Base-by-base conservation (phyloP, 2,797 vertebrate species). In the Xiphorhynchus erythropygius region DNA sequence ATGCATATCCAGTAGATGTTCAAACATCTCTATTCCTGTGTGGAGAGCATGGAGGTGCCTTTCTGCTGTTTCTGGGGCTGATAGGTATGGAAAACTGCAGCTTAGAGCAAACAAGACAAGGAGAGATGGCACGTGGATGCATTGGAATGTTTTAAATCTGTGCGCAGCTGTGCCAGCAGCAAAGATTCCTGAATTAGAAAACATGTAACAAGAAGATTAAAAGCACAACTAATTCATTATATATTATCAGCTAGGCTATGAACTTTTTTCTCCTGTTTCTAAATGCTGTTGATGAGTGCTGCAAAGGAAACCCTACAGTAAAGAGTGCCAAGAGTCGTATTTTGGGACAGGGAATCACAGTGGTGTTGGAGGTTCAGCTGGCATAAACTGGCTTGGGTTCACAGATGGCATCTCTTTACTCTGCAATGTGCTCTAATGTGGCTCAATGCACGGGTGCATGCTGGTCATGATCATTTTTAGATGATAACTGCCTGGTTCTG, bases 341-440 rank as follows among this genome's bases (percentile, higher is more conserved):
- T 82, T 84, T 44, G 46, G 55, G 90, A 65, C 25, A 27, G 7
- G 23, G 41, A 74, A 19, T 70, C 8, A 0, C 23, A 32, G 59
- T 46, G 69, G 32, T 73, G 13, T 71, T 93, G 67, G 59, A 55
- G 21, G 49, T 78, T 94, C 69, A 75, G n/a, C 62, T 94, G 90
- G 32, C 39, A 23, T 42, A n/a, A 65, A 25, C 10, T 89, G 64
- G 8, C 73, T 74, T 68, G 49, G 62, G 39, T 78, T 94, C 65
- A 53, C 55, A 81, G 71, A 65, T 94, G 74, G 67, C 44, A 41
- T 56, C 4, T 90, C 60, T 56, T n/a, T 74, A 56, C 30, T 55
- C 52, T 73, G 35, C 84, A 88, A 9, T 35, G 84, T 82, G 32
- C 80, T 73, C 1, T 41, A 22, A 35, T 28, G 42, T 33, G 33